phyloP scores from a whole-genome alignment of 1,140 invertebrate species.

The Diabrotica virgifera region DNA sequence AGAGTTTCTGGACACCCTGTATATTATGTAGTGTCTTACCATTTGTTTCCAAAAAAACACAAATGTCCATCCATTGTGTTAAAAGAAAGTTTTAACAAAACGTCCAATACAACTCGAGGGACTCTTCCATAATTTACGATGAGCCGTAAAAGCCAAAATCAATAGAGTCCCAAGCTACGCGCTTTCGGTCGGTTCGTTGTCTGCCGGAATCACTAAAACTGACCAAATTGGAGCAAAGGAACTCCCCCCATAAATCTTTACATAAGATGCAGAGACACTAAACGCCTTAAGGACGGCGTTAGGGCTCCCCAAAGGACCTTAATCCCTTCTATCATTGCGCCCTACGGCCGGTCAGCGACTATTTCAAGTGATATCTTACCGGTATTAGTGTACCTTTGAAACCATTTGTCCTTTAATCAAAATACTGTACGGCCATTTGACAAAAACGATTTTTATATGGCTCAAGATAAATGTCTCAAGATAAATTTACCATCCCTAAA shows the following conservation, averaged over 20 bases:
- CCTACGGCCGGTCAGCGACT: conserved; percentile 11
- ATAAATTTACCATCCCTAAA: too few species aligned
- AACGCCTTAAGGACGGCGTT: conserved; percentile 40
- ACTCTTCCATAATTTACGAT: not conserved
- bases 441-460: too few species aligned
- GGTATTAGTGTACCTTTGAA: conserved; percentile 9
- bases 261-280: conserved; percentile 39
- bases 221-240: conserved; percentile 12
- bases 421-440: not conserved
- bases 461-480: too few species aligned
- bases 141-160: conserved; percentile 4
- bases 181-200: not conserved
- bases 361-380: conserved; percentile 14
- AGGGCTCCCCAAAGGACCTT: conserved; percentile 35
- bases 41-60: too few species aligned
- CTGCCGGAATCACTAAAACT: conserved; percentile 17
- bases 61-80: too few species aligned
- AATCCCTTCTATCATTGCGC: conserved; percentile 42
- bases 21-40: too few species aligned
- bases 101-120: too few species aligned
- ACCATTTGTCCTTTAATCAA: conserved; percentile 6
- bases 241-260: conserved; percentile 36
- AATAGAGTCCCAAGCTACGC: not conserved
- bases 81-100: too few species aligned
- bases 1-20: too few species aligned